Evolutionary conservation across 2,113 vertebrate species (phyloP).

Genomic region (Silurus meridionalis): DNA sequence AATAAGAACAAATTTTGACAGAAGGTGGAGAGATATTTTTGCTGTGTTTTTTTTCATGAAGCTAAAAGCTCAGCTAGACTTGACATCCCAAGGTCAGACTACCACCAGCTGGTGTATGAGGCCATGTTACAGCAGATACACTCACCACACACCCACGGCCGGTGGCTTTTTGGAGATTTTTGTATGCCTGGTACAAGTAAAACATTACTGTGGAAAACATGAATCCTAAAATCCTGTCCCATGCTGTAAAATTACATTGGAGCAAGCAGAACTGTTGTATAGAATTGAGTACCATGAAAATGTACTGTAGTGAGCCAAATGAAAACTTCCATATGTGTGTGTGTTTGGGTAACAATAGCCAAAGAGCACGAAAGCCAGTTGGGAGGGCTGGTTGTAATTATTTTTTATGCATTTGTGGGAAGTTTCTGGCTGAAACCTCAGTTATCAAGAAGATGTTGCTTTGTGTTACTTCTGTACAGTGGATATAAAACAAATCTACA

Average conservation of each 20-base stretch:
- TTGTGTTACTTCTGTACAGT: not conserved
- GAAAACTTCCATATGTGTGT: not conserved
- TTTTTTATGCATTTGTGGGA: slow-evolving; percentile 37
- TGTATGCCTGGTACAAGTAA: not conserved
- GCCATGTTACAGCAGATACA: slow-evolving; percentile 57
- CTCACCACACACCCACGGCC: slow-evolving; percentile 16
- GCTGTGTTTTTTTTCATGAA: slow-evolving; percentile 44
- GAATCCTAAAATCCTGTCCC: not conserved
- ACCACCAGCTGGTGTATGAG: slow-evolving; percentile 53
- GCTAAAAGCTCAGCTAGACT: slow-evolving; percentile 34
- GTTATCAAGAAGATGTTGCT: slow-evolving; percentile 2
- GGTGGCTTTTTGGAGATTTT: not conserved
- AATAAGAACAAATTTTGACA: not conserved
- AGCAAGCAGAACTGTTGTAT: not conserved
- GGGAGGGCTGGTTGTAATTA: not conserved
- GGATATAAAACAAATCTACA: too few species aligned
- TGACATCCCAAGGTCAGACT: slow-evolving; percentile 40
- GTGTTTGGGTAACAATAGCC: slow-evolving; percentile 40
- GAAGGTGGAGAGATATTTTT: slow-evolving; percentile 21
- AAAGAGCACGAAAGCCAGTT: slow-evolving; percentile 4
- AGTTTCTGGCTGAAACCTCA: not conserved
- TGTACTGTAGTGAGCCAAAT: not conserved
- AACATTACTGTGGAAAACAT: not conserved
- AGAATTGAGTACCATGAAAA: not conserved
- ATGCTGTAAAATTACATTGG: not conserved